These are phyloP conservation scores for western clawed frog (Xenopus tropicalis) DNA, from an alignment of 2,113 vertebrate genomes.

Conservation along the genomic window DNA sequence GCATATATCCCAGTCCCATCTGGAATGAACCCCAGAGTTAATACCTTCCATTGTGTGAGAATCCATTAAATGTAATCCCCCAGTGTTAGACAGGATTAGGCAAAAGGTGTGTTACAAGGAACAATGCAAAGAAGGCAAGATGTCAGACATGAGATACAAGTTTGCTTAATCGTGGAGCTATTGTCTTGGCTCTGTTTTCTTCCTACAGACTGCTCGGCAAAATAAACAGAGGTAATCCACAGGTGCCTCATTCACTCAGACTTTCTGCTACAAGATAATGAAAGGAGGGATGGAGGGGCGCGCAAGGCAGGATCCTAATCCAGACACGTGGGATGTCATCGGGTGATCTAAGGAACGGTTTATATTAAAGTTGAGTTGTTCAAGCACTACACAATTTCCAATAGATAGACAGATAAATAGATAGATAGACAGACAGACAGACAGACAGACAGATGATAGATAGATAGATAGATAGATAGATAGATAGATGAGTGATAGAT, in stretches of 20 bases:
- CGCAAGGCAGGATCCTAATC: too few species aligned
- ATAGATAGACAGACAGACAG: too few species aligned
- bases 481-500: too few species aligned
- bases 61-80: constrained; percentile 39
- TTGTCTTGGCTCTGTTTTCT: constrained; percentile 9
- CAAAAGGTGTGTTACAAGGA: constrained; percentile 7
- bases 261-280: too few species aligned
- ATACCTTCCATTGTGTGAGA: constrained; percentile 36
- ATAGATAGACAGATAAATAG: too few species aligned
- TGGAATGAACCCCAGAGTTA: constrained; percentile 7
- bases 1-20: constrained; percentile 21
- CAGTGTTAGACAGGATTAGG: constrained; percentile 33
- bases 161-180: not conserved
- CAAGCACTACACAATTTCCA: too few species aligned
- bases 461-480: too few species aligned
- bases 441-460: too few species aligned
- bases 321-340: too few species aligned
- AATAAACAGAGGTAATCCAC: constrained; percentile 17
- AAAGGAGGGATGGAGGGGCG: too few species aligned
- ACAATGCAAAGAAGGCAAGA: constrained; percentile 10
- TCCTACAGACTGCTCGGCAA: not conserved
- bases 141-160: constrained; percentile 18
- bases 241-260: not conserved
- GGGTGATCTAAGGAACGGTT: too few species aligned
- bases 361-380: too few species aligned